phyloP scores from a whole-genome alignment of 2,797 vertebrate species.

The Cheracebus regulus region DNA sequence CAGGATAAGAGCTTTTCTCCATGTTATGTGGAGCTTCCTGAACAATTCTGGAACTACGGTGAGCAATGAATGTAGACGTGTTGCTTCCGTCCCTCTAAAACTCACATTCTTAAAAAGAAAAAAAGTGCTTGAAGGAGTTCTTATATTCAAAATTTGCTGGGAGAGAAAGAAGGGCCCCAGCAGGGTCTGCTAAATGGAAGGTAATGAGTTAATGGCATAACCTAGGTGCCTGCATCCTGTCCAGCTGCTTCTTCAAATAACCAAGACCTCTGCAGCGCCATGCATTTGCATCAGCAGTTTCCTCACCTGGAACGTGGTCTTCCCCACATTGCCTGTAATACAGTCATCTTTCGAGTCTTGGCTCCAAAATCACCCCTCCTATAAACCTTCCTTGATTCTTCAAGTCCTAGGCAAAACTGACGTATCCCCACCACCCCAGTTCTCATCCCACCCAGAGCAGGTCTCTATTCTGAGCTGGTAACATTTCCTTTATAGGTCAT shows the following conservation, averaged over 20 bases:
- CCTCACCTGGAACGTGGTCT: background rate
- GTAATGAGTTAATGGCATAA: background rate
- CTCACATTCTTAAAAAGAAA: background rate
- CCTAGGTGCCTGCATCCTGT: background rate
- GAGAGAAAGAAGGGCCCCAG: background rate
- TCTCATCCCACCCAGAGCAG: background rate
- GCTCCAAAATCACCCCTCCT: background rate
- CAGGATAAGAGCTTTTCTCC: background rate
- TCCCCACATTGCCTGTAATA: rapidly evolving
- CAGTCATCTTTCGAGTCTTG: background rate
- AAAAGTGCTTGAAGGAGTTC: background rate
- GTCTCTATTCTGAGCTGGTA: background rate
- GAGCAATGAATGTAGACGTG: background rate
- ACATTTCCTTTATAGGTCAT: background rate
- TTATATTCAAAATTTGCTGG: background rate
- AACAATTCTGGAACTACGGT: background rate
- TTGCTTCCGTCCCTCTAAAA: background rate
- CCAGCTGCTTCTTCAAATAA: background rate
- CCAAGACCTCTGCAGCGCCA: rapidly evolving
- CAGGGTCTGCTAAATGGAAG: background rate
- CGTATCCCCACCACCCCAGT: background rate
- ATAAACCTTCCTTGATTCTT: background rate
- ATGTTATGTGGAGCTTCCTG: background rate
- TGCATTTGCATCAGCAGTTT: rapidly evolving
- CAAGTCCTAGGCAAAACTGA: background rate